Base-by-base conservation (phyloP, 2,797 vertebrate species). In the Gambelia wislizenii region DNA sequence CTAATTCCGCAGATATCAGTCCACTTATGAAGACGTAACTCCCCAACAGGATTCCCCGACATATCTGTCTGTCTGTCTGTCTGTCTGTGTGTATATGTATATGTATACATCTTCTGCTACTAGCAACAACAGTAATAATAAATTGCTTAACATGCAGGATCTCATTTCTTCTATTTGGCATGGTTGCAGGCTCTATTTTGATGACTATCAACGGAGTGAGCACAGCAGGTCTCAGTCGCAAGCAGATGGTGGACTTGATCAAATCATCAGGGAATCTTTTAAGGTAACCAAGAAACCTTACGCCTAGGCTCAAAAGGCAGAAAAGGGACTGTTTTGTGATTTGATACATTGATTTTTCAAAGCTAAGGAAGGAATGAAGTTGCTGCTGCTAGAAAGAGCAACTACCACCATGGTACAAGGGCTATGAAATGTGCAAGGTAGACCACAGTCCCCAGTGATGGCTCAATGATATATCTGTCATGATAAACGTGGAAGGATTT, bases 231-330 rank as follows among this genome's bases (percentile, higher is more conserved):
- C 97, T 97, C 25, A 96, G 95, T 2, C 98, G 99, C 95, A 98
- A 98, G 91, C 97, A 97, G 56, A 97, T 98, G 9, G 98, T 99
- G 18, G 96, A 98, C 86, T 93, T 98, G 92, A 99, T 99, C 90
- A 96, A 96, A 95, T 96, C 98, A 0, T 98, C 98, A 3, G 97
- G 97, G 95, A 99, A 99, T 95, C 92, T 92, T 39, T 91, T 99
- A 89, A 98, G 96, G 99, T 99, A 95, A 97, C 86, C 61, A 79
- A 76, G 25, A 10, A 2, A 16, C 4, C 2, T 0, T 0, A 56
- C 6, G 1, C 10, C 14, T 72, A 39, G 20, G 30, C 0, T 79
- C 3, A 47, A 27, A 4, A 47, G 0, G 0, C 13, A 0, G 47
- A 56, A 39, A 30, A 30, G 22, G 3, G 25, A 6, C 39, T 10